Conservation (phyloP, 1,140 invertebrate species). For the Drosophila funebris region DNA sequence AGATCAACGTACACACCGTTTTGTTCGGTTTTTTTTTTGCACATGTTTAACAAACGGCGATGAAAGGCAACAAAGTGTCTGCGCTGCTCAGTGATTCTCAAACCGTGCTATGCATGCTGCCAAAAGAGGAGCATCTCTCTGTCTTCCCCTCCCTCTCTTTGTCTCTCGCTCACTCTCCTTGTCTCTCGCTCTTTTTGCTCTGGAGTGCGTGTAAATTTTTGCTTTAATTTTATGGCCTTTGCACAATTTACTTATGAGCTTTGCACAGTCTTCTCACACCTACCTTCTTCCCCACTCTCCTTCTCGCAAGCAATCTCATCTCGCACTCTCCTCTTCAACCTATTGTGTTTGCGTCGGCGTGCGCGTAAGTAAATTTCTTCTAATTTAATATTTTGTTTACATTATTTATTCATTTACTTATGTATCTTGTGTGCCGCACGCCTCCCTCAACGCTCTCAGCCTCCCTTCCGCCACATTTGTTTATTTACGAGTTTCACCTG, state of each 20-base stretch:
- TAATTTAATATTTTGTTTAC: conserved; percentile 82
- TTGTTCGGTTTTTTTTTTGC: background rate
- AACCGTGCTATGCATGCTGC: conserved; percentile 12
- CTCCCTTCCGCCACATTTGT: conserved; percentile 48
- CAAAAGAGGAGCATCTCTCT: background rate
- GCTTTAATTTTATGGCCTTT: conserved; percentile 67
- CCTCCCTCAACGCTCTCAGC: conserved; percentile 1
- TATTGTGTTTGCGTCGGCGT: conserved; percentile 66
- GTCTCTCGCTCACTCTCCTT: background rate
- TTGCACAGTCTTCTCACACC: conserved; percentile 18
- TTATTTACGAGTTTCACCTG: conserved; percentile 60
- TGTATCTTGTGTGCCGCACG: conserved; percentile 54
- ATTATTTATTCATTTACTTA: conserved; percentile 82
- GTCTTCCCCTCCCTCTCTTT: background rate
- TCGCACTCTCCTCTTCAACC: background rate
- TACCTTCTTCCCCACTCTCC: background rate
- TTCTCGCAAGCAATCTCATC: background rate
- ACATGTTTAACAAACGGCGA: background rate
- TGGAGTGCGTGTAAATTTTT: conserved; percentile 58
- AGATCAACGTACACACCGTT: conserved; percentile 3
- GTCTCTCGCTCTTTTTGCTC: background rate
- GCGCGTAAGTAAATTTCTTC: conserved; percentile 78
- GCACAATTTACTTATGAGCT: conserved; percentile 55
- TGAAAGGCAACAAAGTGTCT: conserved; percentile 29
- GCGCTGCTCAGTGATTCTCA: conserved; percentile 14